Conservation (phyloP, 2,888 invertebrate species). For the Coremacera marginata region DNA sequence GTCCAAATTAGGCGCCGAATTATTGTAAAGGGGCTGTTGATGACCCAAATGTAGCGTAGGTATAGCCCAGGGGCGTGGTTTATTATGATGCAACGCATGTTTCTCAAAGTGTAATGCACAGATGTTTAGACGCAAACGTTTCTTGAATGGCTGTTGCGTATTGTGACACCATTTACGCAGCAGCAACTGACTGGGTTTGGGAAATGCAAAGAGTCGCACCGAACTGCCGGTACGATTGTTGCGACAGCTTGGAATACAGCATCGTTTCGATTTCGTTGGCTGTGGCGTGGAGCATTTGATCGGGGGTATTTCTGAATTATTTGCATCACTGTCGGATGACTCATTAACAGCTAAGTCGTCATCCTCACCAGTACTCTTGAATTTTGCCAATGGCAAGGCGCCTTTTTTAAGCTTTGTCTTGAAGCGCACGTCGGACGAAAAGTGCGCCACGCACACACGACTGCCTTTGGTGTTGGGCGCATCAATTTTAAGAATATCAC, state of each 20-base stretch:
- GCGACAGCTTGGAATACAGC: constrained; percentile 14
- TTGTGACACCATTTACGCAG: constrained; percentile 62
- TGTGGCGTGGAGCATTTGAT: background rate
- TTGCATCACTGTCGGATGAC: background rate
- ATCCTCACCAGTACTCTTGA: constrained; percentile 29
- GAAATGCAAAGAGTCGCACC: constrained; percentile 58
- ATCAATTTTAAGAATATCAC: constrained; percentile 55
- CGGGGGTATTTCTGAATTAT: background rate
- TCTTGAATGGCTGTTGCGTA: constrained; percentile 50
- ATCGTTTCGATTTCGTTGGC: constrained; percentile 1
- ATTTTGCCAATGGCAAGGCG: constrained; percentile 48
- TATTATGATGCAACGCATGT: constrained; percentile 61
- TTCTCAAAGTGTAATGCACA: constrained; percentile 61
- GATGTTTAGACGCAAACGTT: constrained; percentile 49
- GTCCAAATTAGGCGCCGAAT: constrained; percentile 31
- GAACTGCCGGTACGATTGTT: constrained; percentile 50
- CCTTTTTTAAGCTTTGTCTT: constrained; percentile 59
- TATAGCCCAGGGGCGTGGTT: constrained; percentile 58
- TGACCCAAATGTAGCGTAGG: constrained; percentile 60
- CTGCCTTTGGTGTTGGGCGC: constrained; percentile 54
- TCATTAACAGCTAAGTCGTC: background rate
- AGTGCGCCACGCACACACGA: constrained; percentile 60
- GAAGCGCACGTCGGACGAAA: constrained; percentile 57
- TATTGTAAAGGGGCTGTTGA: constrained; percentile 36
- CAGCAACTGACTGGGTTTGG: constrained; percentile 54